A percentile compares a stretch with the other conserved stretches of the same genome.
These are phyloP conservation scores for Laticauda laticaudata DNA, from an alignment of 2,113 vertebrate genomes.

Conservation along the genomic window DNA sequence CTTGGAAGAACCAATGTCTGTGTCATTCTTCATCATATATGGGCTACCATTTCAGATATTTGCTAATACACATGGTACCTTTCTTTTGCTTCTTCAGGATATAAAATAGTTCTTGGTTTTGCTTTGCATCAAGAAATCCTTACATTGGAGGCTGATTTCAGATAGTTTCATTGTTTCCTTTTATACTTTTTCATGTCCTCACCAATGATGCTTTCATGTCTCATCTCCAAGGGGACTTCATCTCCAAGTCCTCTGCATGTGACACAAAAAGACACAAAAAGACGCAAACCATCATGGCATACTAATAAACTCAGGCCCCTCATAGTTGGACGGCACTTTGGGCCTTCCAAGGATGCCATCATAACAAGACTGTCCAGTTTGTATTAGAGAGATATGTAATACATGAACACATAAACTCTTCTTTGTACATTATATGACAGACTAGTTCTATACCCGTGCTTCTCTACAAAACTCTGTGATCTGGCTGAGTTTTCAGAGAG, in stretches of 20 bases:
- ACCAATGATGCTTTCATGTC: neutral
- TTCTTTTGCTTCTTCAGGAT: neutral
- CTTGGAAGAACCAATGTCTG: neutral
- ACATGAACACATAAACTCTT: neutral
- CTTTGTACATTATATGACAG: neutral
- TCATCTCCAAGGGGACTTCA: neutral
- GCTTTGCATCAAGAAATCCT: neutral
- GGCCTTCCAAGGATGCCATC: neutral
- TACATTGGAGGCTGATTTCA: neutral
- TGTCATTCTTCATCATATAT: neutral
- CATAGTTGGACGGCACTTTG: neutral
- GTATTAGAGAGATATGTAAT: neutral
- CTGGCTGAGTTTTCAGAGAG: too few species aligned
- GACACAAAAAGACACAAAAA: neutral
- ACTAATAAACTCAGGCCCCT: neutral
- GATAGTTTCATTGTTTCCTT: neutral
- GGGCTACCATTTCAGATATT: neutral
- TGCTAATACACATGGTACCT: neutral
- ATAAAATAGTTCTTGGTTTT: neutral
- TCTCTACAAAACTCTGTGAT: too few species aligned
- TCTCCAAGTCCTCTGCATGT: neutral
- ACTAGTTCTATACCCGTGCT: too few species aligned
- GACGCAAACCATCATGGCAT: neutral
- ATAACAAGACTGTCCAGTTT: neutral
- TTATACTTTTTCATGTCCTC: neutral